phyloP scores from a whole-genome alignment of 2,888 invertebrate genomes.

The Camptogramma bilineatum region DNA sequence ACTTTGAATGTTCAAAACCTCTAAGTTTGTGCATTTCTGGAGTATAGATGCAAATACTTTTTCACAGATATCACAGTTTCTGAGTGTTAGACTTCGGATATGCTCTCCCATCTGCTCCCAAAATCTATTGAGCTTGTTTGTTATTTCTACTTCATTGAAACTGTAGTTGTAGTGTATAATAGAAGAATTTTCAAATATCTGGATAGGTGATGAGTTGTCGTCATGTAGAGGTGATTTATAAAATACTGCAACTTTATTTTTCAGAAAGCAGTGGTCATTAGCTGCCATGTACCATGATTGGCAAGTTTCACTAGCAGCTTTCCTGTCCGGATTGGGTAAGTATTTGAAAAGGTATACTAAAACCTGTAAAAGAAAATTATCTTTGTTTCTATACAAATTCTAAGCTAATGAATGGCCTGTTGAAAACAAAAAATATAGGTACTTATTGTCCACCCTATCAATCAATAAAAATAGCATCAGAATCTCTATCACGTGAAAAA shows the following conservation, averaged over 20 bases:
- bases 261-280: conserved; percentile 85
- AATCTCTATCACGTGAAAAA: conserved; percentile 74
- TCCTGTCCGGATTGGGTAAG: conserved; percentile 87
- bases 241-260: conserved; percentile 80
- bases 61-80: conserved; percentile 87
- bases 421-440: too few species aligned
- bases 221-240: conserved; percentile 74
- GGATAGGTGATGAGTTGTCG: conserved; percentile 67
- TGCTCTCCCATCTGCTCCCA: conserved; percentile 86
- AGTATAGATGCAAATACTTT: conserved; percentile 86
- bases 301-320: conserved; percentile 88
- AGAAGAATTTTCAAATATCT: conserved; percentile 72
- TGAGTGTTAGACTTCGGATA: conserved; percentile 83
- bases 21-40: conserved; percentile 84
- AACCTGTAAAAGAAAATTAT: conserved; percentile 73
- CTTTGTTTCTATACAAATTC: conserved; percentile 21
- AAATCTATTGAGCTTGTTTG: conserved; percentile 77
- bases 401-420: background rate
- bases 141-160: conserved; percentile 84
- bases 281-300: conserved; percentile 88
- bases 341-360: conserved; percentile 87
- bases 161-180: conserved; percentile 78
- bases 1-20: conserved; percentile 85
- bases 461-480: background rate
- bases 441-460: background rate